Evolutionary conservation across 2,113 vertebrate species (phyloP).

Genomic region (Podiceps cristatus): DNA sequence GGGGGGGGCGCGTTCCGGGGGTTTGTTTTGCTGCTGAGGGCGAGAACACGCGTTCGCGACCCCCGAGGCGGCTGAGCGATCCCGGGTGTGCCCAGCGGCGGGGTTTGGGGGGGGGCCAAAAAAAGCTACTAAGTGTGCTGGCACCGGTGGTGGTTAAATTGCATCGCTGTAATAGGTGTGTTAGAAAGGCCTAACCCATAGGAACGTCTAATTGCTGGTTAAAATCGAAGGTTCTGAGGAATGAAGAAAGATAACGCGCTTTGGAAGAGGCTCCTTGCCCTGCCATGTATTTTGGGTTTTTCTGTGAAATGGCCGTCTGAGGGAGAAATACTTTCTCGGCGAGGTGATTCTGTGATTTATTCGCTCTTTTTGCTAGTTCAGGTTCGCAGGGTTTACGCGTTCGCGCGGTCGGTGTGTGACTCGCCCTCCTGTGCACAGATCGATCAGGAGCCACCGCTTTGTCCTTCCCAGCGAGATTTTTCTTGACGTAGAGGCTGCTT

Average conservation of each 20-base stretch:
- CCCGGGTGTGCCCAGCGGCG: accelerated
- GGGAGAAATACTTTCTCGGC: accelerated
- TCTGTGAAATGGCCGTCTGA: not conserved
- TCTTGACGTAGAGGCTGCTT: not conserved
- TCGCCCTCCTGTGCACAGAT: accelerated
- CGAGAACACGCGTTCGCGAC: too few relatives aligned
- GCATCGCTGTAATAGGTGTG: accelerated
- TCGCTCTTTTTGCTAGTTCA: accelerated
- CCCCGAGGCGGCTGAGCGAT: not conserved
- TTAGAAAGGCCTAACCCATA: not conserved
- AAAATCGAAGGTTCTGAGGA: not conserved
- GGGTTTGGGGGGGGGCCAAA: accelerated
- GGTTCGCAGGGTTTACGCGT: accelerated
- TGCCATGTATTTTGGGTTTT: not conserved
- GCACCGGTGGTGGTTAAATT: not conserved
- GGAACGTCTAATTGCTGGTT: too few relatives aligned
- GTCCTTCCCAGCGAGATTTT: not conserved
- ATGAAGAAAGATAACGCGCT: not conserved
- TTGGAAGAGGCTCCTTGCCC: not conserved
- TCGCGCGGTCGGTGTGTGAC: accelerated
- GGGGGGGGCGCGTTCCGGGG: not conserved
- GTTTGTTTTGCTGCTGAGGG: too few relatives aligned
- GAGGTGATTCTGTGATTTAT: accelerated
- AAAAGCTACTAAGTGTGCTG: accelerated
- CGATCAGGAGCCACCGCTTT: accelerated